Evolutionary conservation across 1,140 invertebrate genomes (phyloP), one percentile per base, ranked within the genome.

Genomic region (Eueides isabella): DNA sequence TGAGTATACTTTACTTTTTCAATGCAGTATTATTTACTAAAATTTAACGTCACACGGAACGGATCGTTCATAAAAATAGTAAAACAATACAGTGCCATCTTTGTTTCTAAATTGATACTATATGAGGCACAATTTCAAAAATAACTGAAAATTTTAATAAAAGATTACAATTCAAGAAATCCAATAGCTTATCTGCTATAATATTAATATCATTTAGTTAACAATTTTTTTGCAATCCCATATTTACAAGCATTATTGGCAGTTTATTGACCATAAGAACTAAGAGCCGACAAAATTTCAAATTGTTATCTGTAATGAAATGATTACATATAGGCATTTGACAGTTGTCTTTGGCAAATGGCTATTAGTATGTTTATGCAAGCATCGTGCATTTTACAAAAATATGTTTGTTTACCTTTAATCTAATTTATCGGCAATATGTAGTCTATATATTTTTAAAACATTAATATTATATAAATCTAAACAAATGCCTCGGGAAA

Each of bases 401-500:
- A 63, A 63, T 6, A 63, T 63, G 16, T 65, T 65, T 23, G 31
- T 35, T 29, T 63, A 63, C 14, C n/a, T 44, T 44, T 26, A 19
- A 55, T 38, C 2, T 2, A 7, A 38, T 55, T 23, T 23, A 55
- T 19, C 7, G 19, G 7, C 41, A 48, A 48, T 19, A 48, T 48
- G 41, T 6, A 48, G 19, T 48, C 41, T 7, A 64, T 31, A 31
- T n/a, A n/a, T 31, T 28, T 30, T 64, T 5, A 31, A 16, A 33
- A 19, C 29, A 28, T 33, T 64, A 23, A 33, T 30, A 64, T 19
- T 38, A 38, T 19, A 31, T 12, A 33, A 9, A 31, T 64, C 55
- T 7, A 30, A 26, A 64, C 33, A 69, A 71, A 89, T 89, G 91
- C 91, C 91, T 63, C 87, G 90, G 61, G 90, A 92, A 71, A 92